A percentile compares a stretch with the other conserved stretches of the same genome.
phyloP scores from a whole-genome alignment of 2,797 vertebrate species.

The Phrynocephalus guinanensis region DNA sequence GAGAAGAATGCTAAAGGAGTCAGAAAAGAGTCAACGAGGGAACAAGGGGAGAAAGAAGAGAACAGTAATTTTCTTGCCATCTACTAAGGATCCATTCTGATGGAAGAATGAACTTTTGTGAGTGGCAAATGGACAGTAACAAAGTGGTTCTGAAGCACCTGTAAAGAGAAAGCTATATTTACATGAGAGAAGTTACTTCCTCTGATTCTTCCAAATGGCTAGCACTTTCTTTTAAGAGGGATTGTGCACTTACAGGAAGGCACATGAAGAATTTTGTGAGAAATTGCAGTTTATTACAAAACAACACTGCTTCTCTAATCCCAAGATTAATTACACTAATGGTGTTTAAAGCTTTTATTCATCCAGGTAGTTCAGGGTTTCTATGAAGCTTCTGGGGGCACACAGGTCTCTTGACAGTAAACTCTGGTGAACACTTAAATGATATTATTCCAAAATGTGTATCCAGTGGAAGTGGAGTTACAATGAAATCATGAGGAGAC shows the following conservation, averaged over 20 bases:
- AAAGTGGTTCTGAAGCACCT: constrained; percentile 59
- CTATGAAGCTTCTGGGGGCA: background rate
- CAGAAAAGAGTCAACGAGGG: background rate
- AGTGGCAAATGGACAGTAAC: constrained; percentile 64
- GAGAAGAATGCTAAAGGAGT: constrained; percentile 4
- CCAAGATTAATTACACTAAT: constrained; percentile 62
- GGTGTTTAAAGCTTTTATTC: background rate
- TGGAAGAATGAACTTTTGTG: constrained; percentile 66
- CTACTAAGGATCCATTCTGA: constrained; percentile 57
- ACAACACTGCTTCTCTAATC: constrained; percentile 66
- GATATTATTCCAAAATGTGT: background rate
- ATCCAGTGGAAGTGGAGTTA: background rate
- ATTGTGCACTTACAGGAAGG: constrained; percentile 62
- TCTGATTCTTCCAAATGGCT: constrained; percentile 71
- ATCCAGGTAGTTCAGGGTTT: background rate
- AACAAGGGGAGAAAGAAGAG: background rate
- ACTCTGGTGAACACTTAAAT: background rate
- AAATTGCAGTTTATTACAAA: constrained; percentile 60
- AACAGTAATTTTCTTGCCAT: constrained; percentile 48
- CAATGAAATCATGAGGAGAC: rapidly evolving
- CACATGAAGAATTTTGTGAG: constrained; percentile 71
- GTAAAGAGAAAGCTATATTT: constrained; percentile 73
- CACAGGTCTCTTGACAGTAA: background rate
- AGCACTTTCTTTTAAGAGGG: constrained; percentile 67
- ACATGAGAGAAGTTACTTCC: constrained; percentile 72